Percentiles rank a stretch among this genome's conserved stretches.
Evolutionary conservation across 2,797 vertebrate species (phyloP).

Genomic region (Micrastur ruficollis): DNA sequence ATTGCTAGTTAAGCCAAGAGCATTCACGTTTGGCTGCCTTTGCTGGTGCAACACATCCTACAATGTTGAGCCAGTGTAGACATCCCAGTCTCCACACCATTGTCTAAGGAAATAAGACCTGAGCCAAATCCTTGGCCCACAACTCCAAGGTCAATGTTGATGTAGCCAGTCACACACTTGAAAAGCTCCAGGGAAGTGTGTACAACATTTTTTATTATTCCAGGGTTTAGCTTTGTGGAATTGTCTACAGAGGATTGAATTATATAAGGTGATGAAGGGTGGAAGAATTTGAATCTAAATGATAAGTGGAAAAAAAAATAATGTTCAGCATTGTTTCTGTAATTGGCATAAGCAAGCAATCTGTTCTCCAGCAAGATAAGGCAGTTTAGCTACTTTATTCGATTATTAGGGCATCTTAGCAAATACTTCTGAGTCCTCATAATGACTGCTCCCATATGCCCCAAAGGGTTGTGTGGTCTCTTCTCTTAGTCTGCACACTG

Average conservation of each 20-base stretch:
- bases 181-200: background rate
- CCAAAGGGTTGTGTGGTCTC: background rate
- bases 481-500: background rate
- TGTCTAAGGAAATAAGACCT: background rate
- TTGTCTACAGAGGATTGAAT: background rate
- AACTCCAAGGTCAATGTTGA: background rate
- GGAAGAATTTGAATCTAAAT: background rate
- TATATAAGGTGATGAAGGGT: background rate
- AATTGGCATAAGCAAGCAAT: background rate
- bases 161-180: background rate
- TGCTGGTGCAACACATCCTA: background rate
- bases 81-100: background rate
- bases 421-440: background rate
- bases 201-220: background rate
- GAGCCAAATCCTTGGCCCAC: background rate
- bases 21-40: background rate
- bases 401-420: background rate
- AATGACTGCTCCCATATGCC: background rate
- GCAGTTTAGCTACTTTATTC: background rate
- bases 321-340: background rate
- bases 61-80: fast-evolving
- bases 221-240: background rate
- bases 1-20: background rate
- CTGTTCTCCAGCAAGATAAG: background rate
- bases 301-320: background rate